Evolutionary conservation across 2,113 vertebrate genomes (phyloP).

Genomic region (Psilopsiagon aymara): DNA sequence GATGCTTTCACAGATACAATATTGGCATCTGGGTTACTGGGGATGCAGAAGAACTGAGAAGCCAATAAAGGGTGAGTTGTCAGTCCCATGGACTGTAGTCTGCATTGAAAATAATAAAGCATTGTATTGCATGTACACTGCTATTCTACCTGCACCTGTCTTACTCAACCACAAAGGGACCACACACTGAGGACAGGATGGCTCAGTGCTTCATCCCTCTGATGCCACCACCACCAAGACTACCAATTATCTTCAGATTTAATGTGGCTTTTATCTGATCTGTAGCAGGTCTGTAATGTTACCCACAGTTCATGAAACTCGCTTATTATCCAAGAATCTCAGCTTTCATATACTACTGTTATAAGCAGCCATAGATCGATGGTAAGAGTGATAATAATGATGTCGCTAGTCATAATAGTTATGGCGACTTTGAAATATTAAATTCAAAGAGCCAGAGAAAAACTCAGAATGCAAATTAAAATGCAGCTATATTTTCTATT

Average conservation of each 20-base stretch:
- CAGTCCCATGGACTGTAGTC: not conserved
- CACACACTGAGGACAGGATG: not conserved
- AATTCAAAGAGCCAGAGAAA: not conserved
- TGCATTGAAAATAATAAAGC: not conserved
- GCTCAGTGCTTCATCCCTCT: not conserved
- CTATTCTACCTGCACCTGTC: not conserved
- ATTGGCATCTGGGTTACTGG: not conserved
- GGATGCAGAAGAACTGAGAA: not conserved
- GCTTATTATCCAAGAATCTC: conserved; percentile 24
- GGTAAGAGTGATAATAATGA: not conserved
- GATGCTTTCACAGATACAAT: not conserved
- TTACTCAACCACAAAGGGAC: not conserved
- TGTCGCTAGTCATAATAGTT: not conserved
- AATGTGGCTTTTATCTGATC: conserved; percentile 23
- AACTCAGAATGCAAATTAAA: not conserved
- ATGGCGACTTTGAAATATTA: not conserved
- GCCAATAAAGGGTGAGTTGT: not conserved
- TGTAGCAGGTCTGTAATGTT: not conserved
- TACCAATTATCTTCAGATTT: conserved; percentile 9
- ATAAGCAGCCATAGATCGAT: not conserved
- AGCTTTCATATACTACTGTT: not conserved
- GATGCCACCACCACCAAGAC: not conserved
- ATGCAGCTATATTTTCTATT: not conserved
- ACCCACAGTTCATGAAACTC: not conserved
- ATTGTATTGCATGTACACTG: not conserved